Evolutionary conservation across 1,140 invertebrate genomes (phyloP).

Genomic region (Caenorhabditis tropicalis): DNA sequence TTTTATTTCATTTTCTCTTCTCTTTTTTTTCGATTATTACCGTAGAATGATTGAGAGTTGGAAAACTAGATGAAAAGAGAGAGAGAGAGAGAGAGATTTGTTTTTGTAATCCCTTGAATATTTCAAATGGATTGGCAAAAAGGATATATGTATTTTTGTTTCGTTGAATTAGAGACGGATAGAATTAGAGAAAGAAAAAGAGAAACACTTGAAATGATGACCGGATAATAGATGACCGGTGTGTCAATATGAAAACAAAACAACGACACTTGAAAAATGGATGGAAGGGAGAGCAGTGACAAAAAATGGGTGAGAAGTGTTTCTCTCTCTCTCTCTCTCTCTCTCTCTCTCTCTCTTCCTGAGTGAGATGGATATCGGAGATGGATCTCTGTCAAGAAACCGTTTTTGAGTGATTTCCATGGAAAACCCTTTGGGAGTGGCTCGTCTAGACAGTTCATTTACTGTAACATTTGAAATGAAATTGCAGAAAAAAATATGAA

Average conservation of each 20-base stretch:
- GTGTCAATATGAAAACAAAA: slow-evolving; percentile 37
- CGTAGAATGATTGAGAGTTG: too few relatives aligned
- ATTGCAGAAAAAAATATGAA: too few relatives aligned
- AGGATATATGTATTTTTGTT: background rate
- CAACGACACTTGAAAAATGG: background rate
- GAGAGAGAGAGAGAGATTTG: background rate
- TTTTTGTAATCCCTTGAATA: background rate
- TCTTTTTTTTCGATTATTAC: too few relatives aligned
- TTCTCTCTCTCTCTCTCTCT: too few relatives aligned
- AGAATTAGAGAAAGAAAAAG: slow-evolving; percentile 6
- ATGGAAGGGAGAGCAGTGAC: background rate
- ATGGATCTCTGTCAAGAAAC: too few relatives aligned
- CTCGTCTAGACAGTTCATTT: too few relatives aligned
- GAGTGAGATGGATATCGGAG: too few relatives aligned
- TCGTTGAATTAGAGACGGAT: background rate
- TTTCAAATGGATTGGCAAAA: background rate
- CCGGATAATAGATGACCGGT: slow-evolving; percentile 34
- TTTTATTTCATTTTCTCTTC: background rate
- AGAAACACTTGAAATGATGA: slow-evolving; percentile 19
- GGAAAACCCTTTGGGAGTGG: too few relatives aligned
- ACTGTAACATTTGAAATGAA: too few relatives aligned
- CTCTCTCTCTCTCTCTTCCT: too few relatives aligned
- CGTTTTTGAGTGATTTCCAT: too few relatives aligned
- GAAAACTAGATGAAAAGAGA: background rate
- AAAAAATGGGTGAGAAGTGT: background rate